Conservation (phyloP, 2,888 invertebrate genomes). For the Amphipoea oculea region DNA sequence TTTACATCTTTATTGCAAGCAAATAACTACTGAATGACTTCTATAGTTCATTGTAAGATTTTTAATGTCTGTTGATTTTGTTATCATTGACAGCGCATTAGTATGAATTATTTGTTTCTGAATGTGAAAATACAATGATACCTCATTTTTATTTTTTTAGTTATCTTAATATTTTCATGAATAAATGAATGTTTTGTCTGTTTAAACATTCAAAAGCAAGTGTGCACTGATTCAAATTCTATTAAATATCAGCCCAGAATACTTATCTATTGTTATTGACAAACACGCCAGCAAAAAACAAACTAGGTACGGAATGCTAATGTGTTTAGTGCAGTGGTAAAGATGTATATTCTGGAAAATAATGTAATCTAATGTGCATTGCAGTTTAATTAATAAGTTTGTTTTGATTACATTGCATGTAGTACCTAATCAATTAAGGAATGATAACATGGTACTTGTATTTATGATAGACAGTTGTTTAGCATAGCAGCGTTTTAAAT, state of each 20-base stretch:
- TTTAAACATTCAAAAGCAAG: conserved; percentile 5
- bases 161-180: neutral
- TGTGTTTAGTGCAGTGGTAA: neutral
- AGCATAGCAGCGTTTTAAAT: conserved; percentile 1
- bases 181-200: neutral
- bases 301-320: neutral
- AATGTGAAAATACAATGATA: neutral
- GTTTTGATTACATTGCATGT: conserved; percentile 48
- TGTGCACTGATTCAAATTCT: neutral
- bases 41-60: neutral
- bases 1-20: conserved; percentile 5
- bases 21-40: neutral
- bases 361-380: conserved; percentile 18
- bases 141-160: neutral
- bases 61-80: neutral
- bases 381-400: conserved; percentile 38
- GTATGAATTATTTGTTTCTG: neutral
- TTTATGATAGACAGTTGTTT: conserved; percentile 34
- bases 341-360: neutral
- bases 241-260: neutral
- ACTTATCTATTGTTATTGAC: conserved; percentile 13
- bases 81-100: neutral
- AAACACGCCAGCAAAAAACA: neutral
- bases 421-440: conserved; percentile 41
- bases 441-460: conserved; percentile 39